phyloP scores from a whole-genome alignment of 2,888 invertebrate genomes.

The Athripsodes cinereus region DNA sequence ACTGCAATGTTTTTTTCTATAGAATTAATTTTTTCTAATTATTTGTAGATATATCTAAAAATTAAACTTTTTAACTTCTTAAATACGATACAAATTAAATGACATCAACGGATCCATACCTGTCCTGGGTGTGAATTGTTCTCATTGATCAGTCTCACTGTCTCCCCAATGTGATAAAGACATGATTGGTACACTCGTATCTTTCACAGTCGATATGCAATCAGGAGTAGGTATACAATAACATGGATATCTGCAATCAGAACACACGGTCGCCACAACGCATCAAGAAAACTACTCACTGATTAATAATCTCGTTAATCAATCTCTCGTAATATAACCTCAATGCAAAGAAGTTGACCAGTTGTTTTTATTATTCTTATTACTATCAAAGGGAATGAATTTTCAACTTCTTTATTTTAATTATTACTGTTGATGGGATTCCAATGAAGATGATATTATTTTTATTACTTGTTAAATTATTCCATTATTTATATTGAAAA shows the following conservation, averaged over 20 bases:
- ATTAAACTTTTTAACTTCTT: too few species aligned
- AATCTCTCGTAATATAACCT: neutral
- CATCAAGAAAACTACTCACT: neutral
- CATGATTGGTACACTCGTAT: neutral
- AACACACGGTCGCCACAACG: neutral
- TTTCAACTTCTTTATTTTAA: neutral
- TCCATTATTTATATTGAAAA: neutral
- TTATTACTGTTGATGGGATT: neutral
- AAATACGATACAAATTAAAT: too few species aligned
- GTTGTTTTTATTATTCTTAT: neutral
- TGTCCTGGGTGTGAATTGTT: too few species aligned
- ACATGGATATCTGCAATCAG: neutral
- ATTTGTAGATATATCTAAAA: too few species aligned
- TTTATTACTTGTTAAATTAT: neutral
- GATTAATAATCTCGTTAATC: conserved; percentile 2
- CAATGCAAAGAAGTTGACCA: neutral
- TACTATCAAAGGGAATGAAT: neutral
- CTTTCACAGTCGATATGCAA: neutral
- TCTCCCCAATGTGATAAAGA: neutral
- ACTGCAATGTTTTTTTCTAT: too few species aligned
- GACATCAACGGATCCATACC: neutral
- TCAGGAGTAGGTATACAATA: neutral
- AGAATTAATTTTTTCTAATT: too few species aligned
- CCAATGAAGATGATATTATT: neutral
- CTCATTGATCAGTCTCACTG: neutral